Evolutionary conservation across 2,797 vertebrate genomes (phyloP).

Genomic region (Aphelocoma californica): DNA sequence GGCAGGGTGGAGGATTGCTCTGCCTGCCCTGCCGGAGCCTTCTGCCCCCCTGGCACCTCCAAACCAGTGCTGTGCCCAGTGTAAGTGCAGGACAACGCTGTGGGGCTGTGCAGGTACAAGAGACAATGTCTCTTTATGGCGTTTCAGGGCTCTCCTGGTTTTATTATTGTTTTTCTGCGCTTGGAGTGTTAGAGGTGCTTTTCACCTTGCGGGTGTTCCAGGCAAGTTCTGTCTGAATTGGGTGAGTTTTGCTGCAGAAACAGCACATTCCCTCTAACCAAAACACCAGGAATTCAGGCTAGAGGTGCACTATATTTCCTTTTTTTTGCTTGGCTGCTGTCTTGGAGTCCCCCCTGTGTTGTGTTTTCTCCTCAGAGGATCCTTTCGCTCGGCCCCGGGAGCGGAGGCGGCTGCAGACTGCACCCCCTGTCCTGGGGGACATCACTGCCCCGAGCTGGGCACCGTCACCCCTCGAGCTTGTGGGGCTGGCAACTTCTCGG

Average conservation of each 20-base stretch:
- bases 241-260: neutral
- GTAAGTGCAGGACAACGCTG: slow-evolving; percentile 69
- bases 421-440: slow-evolving; percentile 82
- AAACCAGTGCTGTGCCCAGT: slow-evolving; percentile 84
- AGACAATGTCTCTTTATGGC: fast-evolving
- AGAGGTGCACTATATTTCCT: neutral
- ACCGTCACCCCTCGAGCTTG: slow-evolving; percentile 81
- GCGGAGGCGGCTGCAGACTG: slow-evolving; percentile 79
- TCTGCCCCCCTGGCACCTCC: slow-evolving; percentile 83
- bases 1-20: slow-evolving; percentile 77
- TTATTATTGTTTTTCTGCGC: neutral
- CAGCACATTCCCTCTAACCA: neutral
- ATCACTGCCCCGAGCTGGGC: slow-evolving; percentile 84
- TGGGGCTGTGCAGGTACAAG: neutral
- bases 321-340: neutral
- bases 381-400: slow-evolving; percentile 75
- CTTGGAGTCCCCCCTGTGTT: neutral
- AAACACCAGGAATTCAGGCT: neutral
- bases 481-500: slow-evolving; percentile 87
- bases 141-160: neutral
- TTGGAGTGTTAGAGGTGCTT: neutral
- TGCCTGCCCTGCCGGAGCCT: slow-evolving; percentile 83
- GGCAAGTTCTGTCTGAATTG: neutral
- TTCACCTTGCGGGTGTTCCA: fast-evolving
- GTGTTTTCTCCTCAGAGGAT: slow-evolving; percentile 73